Percentiles rank a stretch among this genome's conserved stretches.
These are phyloP conservation scores for Ectemnius continuus DNA, from an alignment of 2,888 invertebrate genomes.

Conservation along the genomic window DNA sequence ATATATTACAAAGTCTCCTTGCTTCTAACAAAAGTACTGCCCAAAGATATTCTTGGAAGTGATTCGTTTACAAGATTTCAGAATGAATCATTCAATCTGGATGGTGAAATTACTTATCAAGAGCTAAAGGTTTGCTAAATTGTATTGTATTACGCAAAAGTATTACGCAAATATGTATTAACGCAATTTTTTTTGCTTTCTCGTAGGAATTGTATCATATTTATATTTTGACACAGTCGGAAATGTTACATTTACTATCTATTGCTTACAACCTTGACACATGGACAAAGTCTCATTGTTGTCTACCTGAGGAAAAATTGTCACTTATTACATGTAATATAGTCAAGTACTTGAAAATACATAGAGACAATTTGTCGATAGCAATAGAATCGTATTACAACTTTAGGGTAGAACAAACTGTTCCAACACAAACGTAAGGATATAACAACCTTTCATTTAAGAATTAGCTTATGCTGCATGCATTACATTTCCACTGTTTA, in stretches of 20 bases:
- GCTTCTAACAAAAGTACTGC: conserved; percentile 59
- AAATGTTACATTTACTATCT: conserved; percentile 69
- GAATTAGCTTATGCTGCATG: conserved; percentile 4
- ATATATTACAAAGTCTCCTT: conserved; percentile 61
- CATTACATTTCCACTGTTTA: not conserved
- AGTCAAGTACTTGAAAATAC: conserved; percentile 40
- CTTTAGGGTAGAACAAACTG: conserved; percentile 55
- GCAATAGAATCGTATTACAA: conserved; percentile 60
- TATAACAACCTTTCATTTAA: conserved; percentile 7
- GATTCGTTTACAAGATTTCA: conserved; percentile 60
- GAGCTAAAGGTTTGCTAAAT: conserved; percentile 61
- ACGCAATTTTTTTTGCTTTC: conserved; percentile 14
- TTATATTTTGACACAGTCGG: conserved; percentile 73
- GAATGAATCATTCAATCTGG: conserved; percentile 48
- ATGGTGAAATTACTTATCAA: conserved; percentile 68
- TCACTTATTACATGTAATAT: conserved; percentile 56
- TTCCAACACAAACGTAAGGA: conserved; percentile 33
- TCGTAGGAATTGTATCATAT: conserved; percentile 69
- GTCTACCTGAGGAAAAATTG: conserved; percentile 59
- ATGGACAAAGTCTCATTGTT: conserved; percentile 34
- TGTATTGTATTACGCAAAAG: conserved; percentile 11
- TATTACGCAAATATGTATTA: conserved; percentile 1
- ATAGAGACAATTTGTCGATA: conserved; percentile 56
- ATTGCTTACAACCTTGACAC: conserved; percentile 59
- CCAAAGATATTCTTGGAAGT: conserved; percentile 40